phyloP scores from a whole-genome alignment of 2,797 vertebrate genomes.

The Hemibagrus guttatus region DNA sequence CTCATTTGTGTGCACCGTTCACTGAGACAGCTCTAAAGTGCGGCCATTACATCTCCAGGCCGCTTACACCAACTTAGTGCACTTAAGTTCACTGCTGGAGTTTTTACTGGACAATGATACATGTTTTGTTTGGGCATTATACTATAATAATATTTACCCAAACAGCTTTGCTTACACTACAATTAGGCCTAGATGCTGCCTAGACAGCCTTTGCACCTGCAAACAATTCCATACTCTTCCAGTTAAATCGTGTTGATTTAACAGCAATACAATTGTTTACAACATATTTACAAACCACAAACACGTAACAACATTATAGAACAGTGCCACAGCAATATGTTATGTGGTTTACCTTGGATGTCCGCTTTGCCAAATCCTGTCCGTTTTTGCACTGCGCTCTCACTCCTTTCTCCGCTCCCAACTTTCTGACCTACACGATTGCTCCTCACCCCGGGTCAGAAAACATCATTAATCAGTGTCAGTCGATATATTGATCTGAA shows the following conservation, averaged over 20 bases:
- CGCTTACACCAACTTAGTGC: conserved; percentile 40
- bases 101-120: neutral
- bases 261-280: neutral
- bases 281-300: neutral
- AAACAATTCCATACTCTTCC: neutral
- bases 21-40: conserved; percentile 47
- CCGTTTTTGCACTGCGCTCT: conserved; percentile 18
- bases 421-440: conserved; percentile 72
- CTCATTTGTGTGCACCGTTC: conserved; percentile 55
- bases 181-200: neutral
- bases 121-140: neutral
- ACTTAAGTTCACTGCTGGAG: conserved; percentile 8
- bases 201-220: neutral
- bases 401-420: conserved; percentile 60
- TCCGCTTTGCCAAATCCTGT: conserved; percentile 23
- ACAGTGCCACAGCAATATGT: neutral
- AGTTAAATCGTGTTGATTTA: neutral
- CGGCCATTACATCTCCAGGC: conserved; percentile 46
- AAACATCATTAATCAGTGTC: conserved; percentile 83
- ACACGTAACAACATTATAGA: neutral
- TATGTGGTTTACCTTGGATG: conserved; percentile 1
- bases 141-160: neutral
- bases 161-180: neutral
- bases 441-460: conserved; percentile 62
- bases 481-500: conserved; percentile 80